A percentile compares a stretch with the other conserved stretches of the same genome.
Evolutionary conservation across 2,888 invertebrate species (phyloP).

Genomic region (Globia sparganii): DNA sequence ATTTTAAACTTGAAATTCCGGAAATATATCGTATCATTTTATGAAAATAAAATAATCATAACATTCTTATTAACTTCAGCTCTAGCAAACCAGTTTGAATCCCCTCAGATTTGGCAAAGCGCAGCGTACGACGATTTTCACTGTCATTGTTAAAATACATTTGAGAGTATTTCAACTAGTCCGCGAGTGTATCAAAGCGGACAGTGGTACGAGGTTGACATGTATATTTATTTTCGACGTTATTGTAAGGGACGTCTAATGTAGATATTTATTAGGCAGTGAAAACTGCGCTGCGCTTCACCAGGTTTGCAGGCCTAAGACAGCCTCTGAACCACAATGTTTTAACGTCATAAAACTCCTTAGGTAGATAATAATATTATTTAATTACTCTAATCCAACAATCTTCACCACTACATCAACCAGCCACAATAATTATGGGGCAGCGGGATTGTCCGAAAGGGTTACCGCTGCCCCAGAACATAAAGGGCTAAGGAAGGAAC

Average conservation of each 20-base stretch:
- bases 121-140: not conserved
- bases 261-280: not conserved
- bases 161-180: not conserved
- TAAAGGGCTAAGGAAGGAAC: too few relatives aligned
- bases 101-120: not conserved
- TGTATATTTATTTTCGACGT: not conserved
- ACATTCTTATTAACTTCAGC: not conserved
- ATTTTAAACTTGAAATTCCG: not conserved
- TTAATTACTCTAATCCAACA: not conserved
- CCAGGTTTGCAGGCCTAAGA: not conserved
- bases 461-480: too few relatives aligned
- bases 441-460: too few relatives aligned
- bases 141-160: not conserved
- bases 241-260: not conserved
- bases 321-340: not conserved
- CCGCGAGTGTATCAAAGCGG: not conserved
- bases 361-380: not conserved
- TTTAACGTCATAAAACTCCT: not conserved
- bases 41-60: not conserved
- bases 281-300: not conserved
- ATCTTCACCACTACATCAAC: too few relatives aligned
- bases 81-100: not conserved
- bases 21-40: not conserved
- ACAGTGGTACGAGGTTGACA: not conserved
- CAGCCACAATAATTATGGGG: too few relatives aligned